Evolutionary conservation across 2,113 vertebrate genomes (phyloP), one percentile per base, ranked within the genome.

Genomic region (Pluvialis apricaria): DNA sequence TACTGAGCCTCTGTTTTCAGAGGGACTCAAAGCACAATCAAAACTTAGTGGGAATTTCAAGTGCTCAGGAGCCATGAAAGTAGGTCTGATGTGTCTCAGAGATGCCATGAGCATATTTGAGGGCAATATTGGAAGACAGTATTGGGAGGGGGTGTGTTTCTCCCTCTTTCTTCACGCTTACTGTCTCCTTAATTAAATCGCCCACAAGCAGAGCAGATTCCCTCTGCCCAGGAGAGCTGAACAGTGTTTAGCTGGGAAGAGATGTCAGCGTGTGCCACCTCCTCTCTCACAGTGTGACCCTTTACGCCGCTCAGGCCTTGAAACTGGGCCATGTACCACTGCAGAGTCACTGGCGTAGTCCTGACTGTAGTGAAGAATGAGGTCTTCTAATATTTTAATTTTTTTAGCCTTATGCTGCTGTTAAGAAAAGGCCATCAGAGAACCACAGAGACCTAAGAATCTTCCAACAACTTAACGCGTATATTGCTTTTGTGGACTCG

Each of bases 381-480:
- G 55, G 58, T 21, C 17, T 88, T 57, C 3, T 28, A 1, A 31
- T 12, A 13, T 72, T 58, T 55, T 57, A 3, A 5, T 5, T 13
- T 34, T 78, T 86, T 55, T 36, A 1, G 42, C 65, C 29, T 92
- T 26, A 4, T 55, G 71, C 62, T 51, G 66, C 61, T 72, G 79
- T 36, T 71, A 8, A 64, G 69, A 44, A 76, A 65, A 42, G n/a
- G 25, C 52, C 17, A 16, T 0, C 31, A 57, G 58, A 8, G 45
- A 14, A n/a, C 32, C 22, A 3, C 21, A 11, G 73, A 57, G 73
- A 66, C 2, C 10, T 15, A 8, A 55, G 70, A 8, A 15, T 28
- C 26, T 65, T 47, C 51, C 38, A 45, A 21, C 22, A 6, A 3
- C 31, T 8, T 1, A 0, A 0, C 0, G 9, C 26, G 18, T 2